Percentiles rank a stretch among this genome's conserved stretches.
phyloP scores from a whole-genome alignment of 1,140 invertebrate genomes.

The Drosophila santomea region DNA sequence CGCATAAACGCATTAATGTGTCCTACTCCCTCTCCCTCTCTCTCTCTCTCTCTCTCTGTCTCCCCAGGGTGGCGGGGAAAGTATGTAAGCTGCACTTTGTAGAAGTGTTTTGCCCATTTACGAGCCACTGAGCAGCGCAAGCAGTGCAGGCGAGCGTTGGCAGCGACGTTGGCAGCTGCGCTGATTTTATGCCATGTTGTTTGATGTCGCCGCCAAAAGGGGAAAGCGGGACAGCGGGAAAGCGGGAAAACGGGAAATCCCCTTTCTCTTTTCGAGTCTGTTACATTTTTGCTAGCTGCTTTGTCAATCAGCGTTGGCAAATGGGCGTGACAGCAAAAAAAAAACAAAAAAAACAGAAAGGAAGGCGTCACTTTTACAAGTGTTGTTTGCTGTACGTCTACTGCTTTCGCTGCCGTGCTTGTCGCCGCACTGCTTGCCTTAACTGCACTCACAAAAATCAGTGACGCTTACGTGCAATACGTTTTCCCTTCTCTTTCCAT shows the following conservation, averaged over 20 bases:
- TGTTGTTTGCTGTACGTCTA: constrained; percentile 66
- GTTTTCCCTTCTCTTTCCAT: too few relatives aligned
- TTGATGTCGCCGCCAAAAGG: constrained; percentile 54
- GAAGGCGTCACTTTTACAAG: constrained; percentile 56
- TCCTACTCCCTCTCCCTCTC: neutral
- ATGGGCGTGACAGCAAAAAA: constrained; percentile 47
- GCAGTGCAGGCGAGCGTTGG: constrained; percentile 20
- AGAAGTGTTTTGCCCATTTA: constrained; percentile 82
- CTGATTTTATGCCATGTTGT: constrained; percentile 76
- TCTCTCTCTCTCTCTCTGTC: too few relatives aligned
- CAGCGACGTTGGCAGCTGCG: constrained; percentile 45
- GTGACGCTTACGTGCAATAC: too few relatives aligned
- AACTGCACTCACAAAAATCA: constrained; percentile 1
- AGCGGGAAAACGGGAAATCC: neutral
- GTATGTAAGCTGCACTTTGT: constrained; percentile 69
- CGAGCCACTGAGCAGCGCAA: constrained; percentile 63
- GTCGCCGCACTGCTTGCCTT: constrained; percentile 8
- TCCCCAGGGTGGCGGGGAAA: neutral
- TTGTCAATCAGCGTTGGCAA: constrained; percentile 72
- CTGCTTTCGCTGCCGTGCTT: constrained; percentile 14
- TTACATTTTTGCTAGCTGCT: constrained; percentile 42
- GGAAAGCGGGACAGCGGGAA: neutral
- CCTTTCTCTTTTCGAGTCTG: constrained; percentile 21
- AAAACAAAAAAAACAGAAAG: constrained; percentile 2
- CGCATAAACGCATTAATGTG: constrained; percentile 54